Percentiles rank a stretch among this genome's conserved stretches.
phyloP scores from a whole-genome alignment of 1,140 invertebrate species.

The Physella acuta region DNA sequence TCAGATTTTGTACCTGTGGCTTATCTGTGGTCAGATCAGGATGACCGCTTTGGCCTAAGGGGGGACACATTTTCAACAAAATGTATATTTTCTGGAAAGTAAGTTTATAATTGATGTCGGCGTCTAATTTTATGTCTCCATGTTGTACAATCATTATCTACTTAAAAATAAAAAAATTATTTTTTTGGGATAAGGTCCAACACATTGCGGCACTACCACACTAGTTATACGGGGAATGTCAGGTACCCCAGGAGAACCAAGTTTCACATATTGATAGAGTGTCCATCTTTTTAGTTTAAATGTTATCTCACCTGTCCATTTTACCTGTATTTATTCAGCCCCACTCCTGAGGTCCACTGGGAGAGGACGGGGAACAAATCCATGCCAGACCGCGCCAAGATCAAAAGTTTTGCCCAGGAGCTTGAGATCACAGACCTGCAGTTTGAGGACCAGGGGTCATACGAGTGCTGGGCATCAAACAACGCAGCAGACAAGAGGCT shows the following conservation, averaged over 20 bases:
- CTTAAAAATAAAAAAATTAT: background rate
- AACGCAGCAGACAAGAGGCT: conserved; percentile 32
- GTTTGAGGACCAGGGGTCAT: conserved; percentile 46
- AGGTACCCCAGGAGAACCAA: background rate
- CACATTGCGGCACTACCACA: background rate
- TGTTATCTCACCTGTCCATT: background rate
- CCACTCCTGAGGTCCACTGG: conserved; percentile 52
- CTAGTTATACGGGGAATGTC: background rate
- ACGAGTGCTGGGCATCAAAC: conserved; percentile 52
- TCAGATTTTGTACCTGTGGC: conserved; percentile 29
- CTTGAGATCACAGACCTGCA: conserved; percentile 41
- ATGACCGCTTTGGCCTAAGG: conserved; percentile 40
- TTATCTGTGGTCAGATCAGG: conserved; percentile 45
- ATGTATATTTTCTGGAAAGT: conserved; percentile 54
- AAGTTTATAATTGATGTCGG: conserved; percentile 24
- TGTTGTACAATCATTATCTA: background rate
- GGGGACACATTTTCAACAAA: conserved; percentile 40
- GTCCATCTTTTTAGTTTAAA: no score
- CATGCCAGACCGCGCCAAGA: conserved; percentile 32
- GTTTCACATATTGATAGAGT: background rate
- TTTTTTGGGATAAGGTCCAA: background rate
- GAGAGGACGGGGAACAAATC: conserved; percentile 24
- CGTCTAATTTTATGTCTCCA: background rate
- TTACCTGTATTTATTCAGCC: conserved; percentile 31
- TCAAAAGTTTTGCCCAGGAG: conserved; percentile 50